Conservation (phyloP, 1,140 invertebrate species). For the Penaeus indicus region DNA sequence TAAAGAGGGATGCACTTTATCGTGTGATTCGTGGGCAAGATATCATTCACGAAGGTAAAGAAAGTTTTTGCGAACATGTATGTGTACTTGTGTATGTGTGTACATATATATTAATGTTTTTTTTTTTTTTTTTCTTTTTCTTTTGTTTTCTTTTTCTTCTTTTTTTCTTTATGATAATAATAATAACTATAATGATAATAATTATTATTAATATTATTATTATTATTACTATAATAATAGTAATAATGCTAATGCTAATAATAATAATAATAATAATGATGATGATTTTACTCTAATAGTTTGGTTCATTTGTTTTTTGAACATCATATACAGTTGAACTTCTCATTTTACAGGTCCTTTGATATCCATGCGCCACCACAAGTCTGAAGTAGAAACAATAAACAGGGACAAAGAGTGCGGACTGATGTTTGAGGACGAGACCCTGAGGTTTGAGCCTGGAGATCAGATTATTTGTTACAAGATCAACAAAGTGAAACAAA, state of each 20-base stretch:
- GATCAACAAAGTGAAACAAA: conserved; percentile 32
- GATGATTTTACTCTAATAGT: too few species aligned
- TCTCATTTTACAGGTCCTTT: conserved; percentile 76
- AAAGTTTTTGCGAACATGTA: conserved; percentile 2
- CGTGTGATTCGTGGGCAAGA: conserved; percentile 81
- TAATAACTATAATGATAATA: too few species aligned
- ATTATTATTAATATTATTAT: too few species aligned
- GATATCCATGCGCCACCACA: conserved; percentile 87
- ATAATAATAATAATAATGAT: too few species aligned
- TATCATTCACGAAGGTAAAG: conserved; percentile 81
- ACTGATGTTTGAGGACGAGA: conserved; percentile 79
- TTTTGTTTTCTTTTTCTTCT: too few species aligned
- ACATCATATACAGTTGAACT: background rate
- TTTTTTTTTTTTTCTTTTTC: too few species aligned
- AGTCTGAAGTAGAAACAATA: conserved; percentile 87
- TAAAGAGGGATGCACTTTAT: conserved; percentile 80
- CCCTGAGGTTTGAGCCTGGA: conserved; percentile 79
- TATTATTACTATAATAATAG: too few species aligned
- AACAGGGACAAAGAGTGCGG: conserved; percentile 91
- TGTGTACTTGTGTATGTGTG: too few species aligned
- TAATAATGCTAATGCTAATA: too few species aligned
- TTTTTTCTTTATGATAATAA: too few species aligned
- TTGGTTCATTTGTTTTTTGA: too few species aligned
- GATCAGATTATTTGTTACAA: conserved; percentile 85
- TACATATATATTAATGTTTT: too few species aligned